A percentile compares a stretch with the other conserved stretches of the same genome.
phyloP scores from a whole-genome alignment of 2,888 invertebrate species.

The Hymenopus coronatus region DNA sequence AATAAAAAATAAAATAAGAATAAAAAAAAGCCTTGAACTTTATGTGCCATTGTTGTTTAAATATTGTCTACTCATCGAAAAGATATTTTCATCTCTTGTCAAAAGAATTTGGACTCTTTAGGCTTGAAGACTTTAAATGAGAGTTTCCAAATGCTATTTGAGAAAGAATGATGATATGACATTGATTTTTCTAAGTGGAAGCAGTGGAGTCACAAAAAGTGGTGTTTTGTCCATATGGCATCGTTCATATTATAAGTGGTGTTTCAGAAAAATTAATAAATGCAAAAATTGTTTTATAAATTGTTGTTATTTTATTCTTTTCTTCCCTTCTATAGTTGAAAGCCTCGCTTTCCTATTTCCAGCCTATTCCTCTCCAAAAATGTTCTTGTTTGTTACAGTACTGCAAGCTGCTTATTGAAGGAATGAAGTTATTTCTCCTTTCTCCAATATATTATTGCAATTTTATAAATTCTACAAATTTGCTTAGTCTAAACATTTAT shows the following conservation, averaged over 20 bases:
- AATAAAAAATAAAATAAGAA: neutral
- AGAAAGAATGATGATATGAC: slow-evolving; percentile 17
- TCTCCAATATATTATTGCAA: no score
- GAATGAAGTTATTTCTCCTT: no score
- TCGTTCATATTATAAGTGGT: slow-evolving; percentile 27
- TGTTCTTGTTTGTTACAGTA: neutral
- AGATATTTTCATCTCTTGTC: slow-evolving; percentile 28
- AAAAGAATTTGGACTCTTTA: slow-evolving; percentile 15
- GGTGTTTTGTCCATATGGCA: slow-evolving; percentile 24
- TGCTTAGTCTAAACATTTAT: no score
- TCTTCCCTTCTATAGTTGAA: neutral
- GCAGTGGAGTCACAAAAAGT: slow-evolving; percentile 10
- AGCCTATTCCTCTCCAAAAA: neutral
- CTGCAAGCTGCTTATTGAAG: neutral
- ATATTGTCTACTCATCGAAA: slow-evolving; percentile 29
- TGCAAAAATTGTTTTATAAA: slow-evolving; percentile 26
- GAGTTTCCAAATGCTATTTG: slow-evolving; percentile 16
- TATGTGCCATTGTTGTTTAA: slow-evolving; percentile 28
- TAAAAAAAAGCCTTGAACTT: slow-evolving; percentile 24
- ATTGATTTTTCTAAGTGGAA: slow-evolving; percentile 21
- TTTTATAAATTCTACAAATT: no score
- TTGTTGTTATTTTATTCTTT: neutral
- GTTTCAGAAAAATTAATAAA: slow-evolving; percentile 25
- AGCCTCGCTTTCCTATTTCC: neutral
- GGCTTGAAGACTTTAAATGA: slow-evolving; percentile 2